These are phyloP conservation scores for Hydra vulgaris DNA, from an alignment of 30 jellyfish, hydroid and myxozoan genomes.

Conservation along the genomic window DNA sequence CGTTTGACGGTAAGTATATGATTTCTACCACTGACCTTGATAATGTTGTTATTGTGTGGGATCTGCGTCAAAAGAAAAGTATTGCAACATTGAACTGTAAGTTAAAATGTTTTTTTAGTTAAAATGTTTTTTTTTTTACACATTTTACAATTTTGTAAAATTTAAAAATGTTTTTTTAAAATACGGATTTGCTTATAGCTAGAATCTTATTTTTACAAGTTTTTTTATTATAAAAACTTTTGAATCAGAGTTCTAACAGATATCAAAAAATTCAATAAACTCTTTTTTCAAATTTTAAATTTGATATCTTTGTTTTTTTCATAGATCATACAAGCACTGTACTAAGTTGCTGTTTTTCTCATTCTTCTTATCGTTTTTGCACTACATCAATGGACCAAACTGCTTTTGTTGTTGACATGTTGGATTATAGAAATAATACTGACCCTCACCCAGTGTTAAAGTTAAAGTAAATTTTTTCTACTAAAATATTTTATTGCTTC, in stretches of 20 bases:
- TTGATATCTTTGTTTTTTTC: too few relatives aligned
- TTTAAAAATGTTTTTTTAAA: too few relatives aligned
- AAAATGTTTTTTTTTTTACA: neutral
- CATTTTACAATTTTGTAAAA: neutral
- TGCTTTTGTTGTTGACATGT: constrained; percentile 46
- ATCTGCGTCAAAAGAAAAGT: constrained; percentile 45
- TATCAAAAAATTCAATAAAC: too few relatives aligned
- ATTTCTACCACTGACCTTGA: constrained; percentile 74
- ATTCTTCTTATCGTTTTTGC: constrained; percentile 58
- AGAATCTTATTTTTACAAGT: too few relatives aligned
- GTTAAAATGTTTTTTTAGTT: neutral
- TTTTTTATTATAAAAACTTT: too few relatives aligned
- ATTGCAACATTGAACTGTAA: constrained; percentile 50
- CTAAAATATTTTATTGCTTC: neutral
- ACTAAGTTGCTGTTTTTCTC: constrained; percentile 66
- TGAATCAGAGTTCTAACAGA: too few relatives aligned
- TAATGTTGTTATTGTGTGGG: constrained; percentile 63
- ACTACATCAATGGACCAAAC: constrained; percentile 73
- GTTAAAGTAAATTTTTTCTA: constrained; percentile 32
- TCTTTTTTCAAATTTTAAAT: too few relatives aligned
- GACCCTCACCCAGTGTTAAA: constrained; percentile 53
- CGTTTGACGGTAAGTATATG: constrained; percentile 78
- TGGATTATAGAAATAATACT: constrained; percentile 51
- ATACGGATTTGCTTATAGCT: too few relatives aligned
- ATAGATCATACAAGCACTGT: constrained; percentile 85